Conservation (phyloP, 2,113 vertebrate genomes). For the Calyptomena viridis region DNA sequence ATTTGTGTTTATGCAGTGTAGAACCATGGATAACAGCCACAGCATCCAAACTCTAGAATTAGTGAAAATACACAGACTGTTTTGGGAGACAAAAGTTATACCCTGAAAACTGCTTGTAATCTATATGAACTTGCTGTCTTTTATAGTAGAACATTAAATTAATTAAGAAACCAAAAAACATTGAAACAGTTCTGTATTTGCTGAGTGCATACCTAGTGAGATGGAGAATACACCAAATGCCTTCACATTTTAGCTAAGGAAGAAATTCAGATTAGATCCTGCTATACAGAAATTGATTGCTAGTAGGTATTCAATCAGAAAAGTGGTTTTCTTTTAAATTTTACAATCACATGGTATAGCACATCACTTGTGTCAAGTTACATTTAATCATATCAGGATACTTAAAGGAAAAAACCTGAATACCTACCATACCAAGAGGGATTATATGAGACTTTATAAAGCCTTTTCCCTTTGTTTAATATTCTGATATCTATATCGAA, state of each 20-base stretch:
- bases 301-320: constrained; percentile 49
- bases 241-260: not conserved
- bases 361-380: constrained; percentile 42
- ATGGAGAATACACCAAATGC: not conserved
- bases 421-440: constrained; percentile 27
- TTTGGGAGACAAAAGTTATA: constrained; percentile 25
- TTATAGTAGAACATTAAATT: constrained; percentile 39
- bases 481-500: constrained; percentile 40
- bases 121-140: constrained; percentile 37
- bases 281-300: constrained; percentile 17
- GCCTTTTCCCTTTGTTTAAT: constrained; percentile 37
- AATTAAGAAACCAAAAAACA: constrained; percentile 56
- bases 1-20: not conserved
- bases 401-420: not conserved
- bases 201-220: not conserved
- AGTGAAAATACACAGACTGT: not conserved
- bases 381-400: constrained; percentile 50
- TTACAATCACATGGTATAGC: constrained; percentile 22
- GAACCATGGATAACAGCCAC: not conserved
- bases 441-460: constrained; percentile 29
- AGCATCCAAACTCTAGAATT: not conserved
- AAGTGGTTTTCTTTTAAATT: constrained; percentile 40
- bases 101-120: constrained; percentile 55
- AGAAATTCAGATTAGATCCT: constrained; percentile 45
- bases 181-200: not conserved